These are phyloP conservation scores for Bursaphelenchus okinawaensis DNA, from an alignment of 2,888 invertebrate species.

Conservation along the genomic window DNA sequence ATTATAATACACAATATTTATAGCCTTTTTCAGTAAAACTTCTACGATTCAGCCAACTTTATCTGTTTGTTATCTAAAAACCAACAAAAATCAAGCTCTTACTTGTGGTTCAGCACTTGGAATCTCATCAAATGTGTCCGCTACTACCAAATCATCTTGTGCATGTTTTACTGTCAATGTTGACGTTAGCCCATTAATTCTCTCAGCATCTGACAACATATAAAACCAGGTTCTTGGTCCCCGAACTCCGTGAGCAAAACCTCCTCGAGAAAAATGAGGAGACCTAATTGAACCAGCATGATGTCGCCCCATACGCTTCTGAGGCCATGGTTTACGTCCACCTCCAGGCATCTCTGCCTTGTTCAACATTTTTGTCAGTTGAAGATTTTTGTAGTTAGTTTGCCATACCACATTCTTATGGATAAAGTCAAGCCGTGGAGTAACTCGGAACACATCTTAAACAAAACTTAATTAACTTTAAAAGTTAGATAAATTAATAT, in stretches of 20 bases:
- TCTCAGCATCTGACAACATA: conserved; percentile 75
- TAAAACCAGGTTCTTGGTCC: conserved; percentile 84
- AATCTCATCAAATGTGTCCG: conserved; percentile 73
- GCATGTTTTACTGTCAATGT: conserved; percentile 79
- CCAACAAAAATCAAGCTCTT: neutral
- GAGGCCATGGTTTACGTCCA: conserved; percentile 90
- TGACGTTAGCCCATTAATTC: conserved; percentile 72
- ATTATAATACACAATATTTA: neutral
- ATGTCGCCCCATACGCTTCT: conserved; percentile 83
- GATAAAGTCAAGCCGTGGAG: conserved; percentile 50
- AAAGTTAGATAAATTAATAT: no score
- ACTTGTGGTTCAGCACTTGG: conserved; percentile 34
- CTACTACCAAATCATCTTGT: conserved; percentile 85
- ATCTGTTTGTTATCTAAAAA: no score
- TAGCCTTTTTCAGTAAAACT: neutral
- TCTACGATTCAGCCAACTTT: no score
- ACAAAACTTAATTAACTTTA: no score
- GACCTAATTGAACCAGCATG: conserved; percentile 87
- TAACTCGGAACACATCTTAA: conserved; percentile 45
- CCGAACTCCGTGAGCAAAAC: conserved; percentile 80
- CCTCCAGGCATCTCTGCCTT: conserved; percentile 82
- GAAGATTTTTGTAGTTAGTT: conserved; percentile 59
- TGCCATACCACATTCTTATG: conserved; percentile 67
- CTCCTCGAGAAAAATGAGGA: conserved; percentile 68
- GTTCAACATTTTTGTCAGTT: conserved; percentile 73